Conservation (phyloP, 2,797 vertebrate species). For the Agapornis canus region DNA sequence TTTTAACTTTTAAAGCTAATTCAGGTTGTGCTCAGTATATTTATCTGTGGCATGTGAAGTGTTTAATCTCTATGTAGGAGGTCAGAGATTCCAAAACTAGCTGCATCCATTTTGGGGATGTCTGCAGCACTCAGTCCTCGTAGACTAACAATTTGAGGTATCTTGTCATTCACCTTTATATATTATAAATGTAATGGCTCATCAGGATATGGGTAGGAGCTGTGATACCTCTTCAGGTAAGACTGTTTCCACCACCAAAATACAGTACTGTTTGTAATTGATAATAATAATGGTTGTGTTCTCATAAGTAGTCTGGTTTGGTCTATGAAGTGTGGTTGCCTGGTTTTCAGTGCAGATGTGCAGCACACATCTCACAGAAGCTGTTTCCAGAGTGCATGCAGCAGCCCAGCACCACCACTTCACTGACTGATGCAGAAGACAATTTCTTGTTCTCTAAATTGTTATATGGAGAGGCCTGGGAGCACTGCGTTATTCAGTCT, state of each 20-base stretch:
- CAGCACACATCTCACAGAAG: background rate
- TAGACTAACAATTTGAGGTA: background rate
- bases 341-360: background rate
- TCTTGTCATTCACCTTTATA: background rate
- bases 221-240: background rate
- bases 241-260: background rate
- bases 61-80: background rate
- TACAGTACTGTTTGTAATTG: background rate
- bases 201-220: background rate
- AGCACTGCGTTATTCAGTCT: background rate
- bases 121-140: background rate
- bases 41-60: background rate
- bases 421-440: background rate
- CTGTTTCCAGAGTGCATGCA: background rate
- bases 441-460: background rate
- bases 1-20: background rate
- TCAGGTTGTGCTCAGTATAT: background rate
- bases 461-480: background rate
- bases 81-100: background rate
- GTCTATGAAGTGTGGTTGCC: rapidly evolving
- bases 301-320: rapidly evolving
- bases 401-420: background rate
- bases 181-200: background rate
- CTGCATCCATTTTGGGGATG: background rate
- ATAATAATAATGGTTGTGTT: background rate